Base-by-base conservation (phyloP, 2,113 vertebrate species). In the Lathamus discolor region DNA sequence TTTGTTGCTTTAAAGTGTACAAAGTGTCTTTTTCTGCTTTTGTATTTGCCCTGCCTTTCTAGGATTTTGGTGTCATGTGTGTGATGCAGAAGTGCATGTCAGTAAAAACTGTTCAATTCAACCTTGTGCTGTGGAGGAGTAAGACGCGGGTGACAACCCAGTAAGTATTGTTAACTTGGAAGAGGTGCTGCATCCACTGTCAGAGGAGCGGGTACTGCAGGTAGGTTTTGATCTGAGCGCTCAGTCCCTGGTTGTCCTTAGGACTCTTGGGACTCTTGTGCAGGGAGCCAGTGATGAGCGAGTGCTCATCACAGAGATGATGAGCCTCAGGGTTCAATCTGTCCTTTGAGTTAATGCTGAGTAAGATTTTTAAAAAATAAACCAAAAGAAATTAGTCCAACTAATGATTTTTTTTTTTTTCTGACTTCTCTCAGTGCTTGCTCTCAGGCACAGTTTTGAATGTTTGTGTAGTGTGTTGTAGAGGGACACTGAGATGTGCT, bases 181-280 rank as follows among this genome's bases (percentile, higher is more conserved):
- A 25, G 61, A 80, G 41, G 12, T 51, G 25, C 19, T 31, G 24
- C 6, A 24, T 55, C 55, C 63, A 24, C 61, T 61, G 25, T n/a
- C 17, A 33, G 74, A 44, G 46, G 59, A 54, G 11, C 2, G 31
- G n/a, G 8, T 31, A 9, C 54, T 67, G 13, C 17, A 7, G 1
- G 3, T 18, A 24, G 8, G 33, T n/a, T n/a, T 51, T 51, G 28
- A 22, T 33, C 19, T 12, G 28, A 59, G 12, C 28, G 3, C 20
- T 61, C 0, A 1, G 13, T 49, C 28, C 35, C 19, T 1, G 0
- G 7, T 52, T 0, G 0, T 63, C 37, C 54, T 59, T 9, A 19
- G 61, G 18, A 59, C 12, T 29, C 13, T 17, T 17, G 23, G 23
- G 49, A 14, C 8, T 46, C 20, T 51, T 4, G 8, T 81, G 27